Evolutionary conservation across 2,797 vertebrate species (phyloP), one percentile per base, ranked within the genome.

Genomic region (Coregonus sp.): DNA sequence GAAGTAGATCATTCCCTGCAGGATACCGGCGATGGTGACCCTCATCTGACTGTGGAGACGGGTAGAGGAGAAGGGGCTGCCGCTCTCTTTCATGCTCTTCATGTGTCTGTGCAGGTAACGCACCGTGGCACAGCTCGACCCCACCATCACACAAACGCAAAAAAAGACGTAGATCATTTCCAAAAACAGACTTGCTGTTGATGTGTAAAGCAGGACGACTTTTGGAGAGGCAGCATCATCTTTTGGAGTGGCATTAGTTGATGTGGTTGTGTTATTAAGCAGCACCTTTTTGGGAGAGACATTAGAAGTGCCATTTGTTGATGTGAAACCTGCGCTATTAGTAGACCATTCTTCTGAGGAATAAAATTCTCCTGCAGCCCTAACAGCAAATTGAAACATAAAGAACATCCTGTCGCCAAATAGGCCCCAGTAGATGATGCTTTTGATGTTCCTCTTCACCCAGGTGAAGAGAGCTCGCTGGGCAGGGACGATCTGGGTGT

Each of bases 51-150:
- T 47, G 40, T 47, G 40, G 0, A 79, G 70, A 14, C 4, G 73
- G 1, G 40, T 25, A 4, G 47, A 40, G 29, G 82, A 81, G 67
- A 84, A 73, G 73, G 31, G 12, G 63, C 20, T 56, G 20, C 29
- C 31, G 3, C 29, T 76, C 50, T 31, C n/a, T 18, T 73, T 18
- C 75, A 87, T 47, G 7, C 5, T 86, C 77, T 68, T 87, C 20
- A 87, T 83, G 81, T 92, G 88, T 75, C 75, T 81, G 0, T 67
- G 18, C 69, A 91, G 78, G 80, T 91, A 92, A 52, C 16, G 2
- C 40, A 47, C 9, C 9, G 2, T 47, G 9, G 2, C 40, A 47
- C 40, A 47, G 40, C 40, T 47, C 0, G 81, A 82, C 25, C 77
- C 2, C 1, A 31, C 70, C 79, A 83, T 87, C 2, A 81, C 4